Conservation (phyloP, 2,888 invertebrate species). For the Rotaria magnacalcarata region DNA sequence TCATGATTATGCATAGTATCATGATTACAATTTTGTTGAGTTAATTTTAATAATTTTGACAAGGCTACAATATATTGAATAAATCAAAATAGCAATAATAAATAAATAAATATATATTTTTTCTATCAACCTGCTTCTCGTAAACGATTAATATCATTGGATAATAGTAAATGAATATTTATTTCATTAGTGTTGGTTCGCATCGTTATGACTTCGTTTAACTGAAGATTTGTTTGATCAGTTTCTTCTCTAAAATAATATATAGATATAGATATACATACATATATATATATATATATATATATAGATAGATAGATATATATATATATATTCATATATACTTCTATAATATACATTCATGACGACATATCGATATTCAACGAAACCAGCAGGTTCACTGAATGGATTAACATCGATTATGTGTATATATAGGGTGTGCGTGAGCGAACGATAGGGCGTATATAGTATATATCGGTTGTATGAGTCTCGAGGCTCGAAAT, state of each 20-base stretch:
- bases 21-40: slow-evolving; percentile 21
- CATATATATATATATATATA: neutral
- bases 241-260: slow-evolving; percentile 26
- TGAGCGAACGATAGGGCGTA: slow-evolving; percentile 29
- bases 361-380: slow-evolving; percentile 24
- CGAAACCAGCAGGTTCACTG: slow-evolving; percentile 26
- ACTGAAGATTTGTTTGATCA: slow-evolving; percentile 23
- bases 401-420: slow-evolving; percentile 29
- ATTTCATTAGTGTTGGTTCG: slow-evolving; percentile 34
- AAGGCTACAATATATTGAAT: neutral
- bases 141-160: slow-evolving; percentile 23
- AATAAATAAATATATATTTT: neutral
- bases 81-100: neutral
- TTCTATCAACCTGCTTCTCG: neutral
- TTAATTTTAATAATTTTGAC: slow-evolving; percentile 12
- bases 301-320: neutral
- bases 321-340: neutral
- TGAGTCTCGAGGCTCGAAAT: slow-evolving; percentile 26
- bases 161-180: slow-evolving; percentile 18
- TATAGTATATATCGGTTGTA: slow-evolving; percentile 12
- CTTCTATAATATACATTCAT: slow-evolving; percentile 17
- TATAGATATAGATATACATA: neutral
- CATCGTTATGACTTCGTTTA: slow-evolving; percentile 27
- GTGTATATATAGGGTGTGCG: slow-evolving; percentile 18
- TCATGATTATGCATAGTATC: slow-evolving; percentile 33